Evolutionary conservation across 2,113 vertebrate species (phyloP).

Genomic region (Ginglymostoma cirratum): DNA sequence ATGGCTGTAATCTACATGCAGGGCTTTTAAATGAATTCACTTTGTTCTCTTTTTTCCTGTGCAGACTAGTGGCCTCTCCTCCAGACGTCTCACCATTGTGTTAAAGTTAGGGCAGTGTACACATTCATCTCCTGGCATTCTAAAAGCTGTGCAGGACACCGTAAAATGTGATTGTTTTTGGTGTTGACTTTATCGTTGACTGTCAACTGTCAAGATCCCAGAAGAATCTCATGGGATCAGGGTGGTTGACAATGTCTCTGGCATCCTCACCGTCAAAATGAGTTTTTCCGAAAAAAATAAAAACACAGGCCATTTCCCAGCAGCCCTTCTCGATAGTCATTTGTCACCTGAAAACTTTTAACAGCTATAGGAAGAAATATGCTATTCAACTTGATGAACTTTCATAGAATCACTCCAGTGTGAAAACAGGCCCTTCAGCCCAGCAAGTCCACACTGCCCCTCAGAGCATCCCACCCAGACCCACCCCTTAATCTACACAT

Average conservation of each 20-base stretch:
- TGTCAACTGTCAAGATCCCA: no score
- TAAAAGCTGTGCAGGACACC: background rate
- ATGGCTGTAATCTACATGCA: background rate
- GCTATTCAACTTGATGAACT: no score
- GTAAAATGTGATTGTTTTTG: background rate
- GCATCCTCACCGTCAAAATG: no score
- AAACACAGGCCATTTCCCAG: background rate
- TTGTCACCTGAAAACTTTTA: background rate
- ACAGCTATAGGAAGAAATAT: no score
- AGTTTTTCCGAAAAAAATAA: background rate
- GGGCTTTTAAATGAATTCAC: constrained; percentile 7
- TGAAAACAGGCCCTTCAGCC: no score
- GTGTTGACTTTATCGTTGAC: background rate
- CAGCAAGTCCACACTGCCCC: no score
- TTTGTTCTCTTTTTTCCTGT: constrained; percentile 29
- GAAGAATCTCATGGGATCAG: background rate
- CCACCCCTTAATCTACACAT: no score
- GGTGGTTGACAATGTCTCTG: background rate
- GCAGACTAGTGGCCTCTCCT: background rate
- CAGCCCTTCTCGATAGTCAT: background rate
- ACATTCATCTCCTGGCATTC: background rate
- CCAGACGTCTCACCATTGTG: constrained; percentile 22
- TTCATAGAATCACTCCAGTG: no score
- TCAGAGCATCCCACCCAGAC: no score
- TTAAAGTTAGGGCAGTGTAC: background rate